Percentiles rank a stretch among this genome's conserved stretches.
These are phyloP conservation scores for Aplysia californica DNA, from an alignment of 1,140 invertebrate genomes.

Conservation along the genomic window DNA sequence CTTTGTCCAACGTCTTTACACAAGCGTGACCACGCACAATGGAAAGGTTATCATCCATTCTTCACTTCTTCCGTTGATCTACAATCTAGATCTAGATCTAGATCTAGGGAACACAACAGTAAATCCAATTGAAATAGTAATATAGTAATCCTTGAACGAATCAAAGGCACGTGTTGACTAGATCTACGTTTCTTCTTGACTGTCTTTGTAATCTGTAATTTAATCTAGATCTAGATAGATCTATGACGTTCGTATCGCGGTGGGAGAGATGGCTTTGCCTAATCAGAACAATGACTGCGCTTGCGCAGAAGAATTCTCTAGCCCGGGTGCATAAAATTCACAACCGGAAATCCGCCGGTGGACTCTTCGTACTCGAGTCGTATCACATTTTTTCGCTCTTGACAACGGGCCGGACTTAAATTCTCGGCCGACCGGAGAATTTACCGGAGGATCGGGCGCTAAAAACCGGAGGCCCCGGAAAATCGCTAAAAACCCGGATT, in stretches of 20 bases:
- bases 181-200: background rate
- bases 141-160: no score
- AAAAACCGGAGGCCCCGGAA: background rate
- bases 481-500: background rate
- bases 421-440: background rate
- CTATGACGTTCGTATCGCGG: no score
- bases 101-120: background rate
- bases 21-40: no score
- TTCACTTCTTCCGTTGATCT: no score
- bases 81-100: background rate
- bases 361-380: background rate
- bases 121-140: background rate
- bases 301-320: no score
- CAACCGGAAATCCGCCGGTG: background rate
- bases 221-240: no score
- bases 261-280: no score
- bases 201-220: background rate
- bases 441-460: background rate
- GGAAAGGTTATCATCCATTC: no score
- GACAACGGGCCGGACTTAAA: background rate
- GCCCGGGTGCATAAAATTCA: no score
- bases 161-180: background rate
- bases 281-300: no score
- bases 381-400: background rate
- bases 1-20: no score